Base-by-base conservation (phyloP, 2,888 invertebrate species). In the Eilema sororculum region DNA sequence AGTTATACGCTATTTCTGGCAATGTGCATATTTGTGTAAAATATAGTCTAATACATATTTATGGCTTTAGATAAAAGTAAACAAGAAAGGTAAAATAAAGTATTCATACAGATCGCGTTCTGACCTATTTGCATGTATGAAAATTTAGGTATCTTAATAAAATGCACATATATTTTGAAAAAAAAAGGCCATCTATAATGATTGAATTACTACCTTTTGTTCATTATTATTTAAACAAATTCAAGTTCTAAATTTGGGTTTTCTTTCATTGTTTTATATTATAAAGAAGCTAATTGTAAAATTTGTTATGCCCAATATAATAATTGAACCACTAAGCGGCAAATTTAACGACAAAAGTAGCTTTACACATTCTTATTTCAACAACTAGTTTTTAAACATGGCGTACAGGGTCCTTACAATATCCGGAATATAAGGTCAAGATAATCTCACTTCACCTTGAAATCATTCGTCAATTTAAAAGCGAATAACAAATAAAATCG, bases 221-320 rank as follows among this genome's bases (percentile, higher is more conserved):
- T 68, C 13, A 68, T 65, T 74, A 70, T 57, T 41, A 57, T 28
- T 30, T 10, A 78, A 73, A 72, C 62, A 67, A 61, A 74, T 78
- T 76, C 20, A 65, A 72, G 65, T 71, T 72, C 60, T 58, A 30
- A 73, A 73, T 75, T 72, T 66, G 71, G 62, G 59, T 58, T 33
- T n/a, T 58, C 59, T 69, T 68, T 61, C 58, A 24, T 66, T 22
- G n/a, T 66, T 37, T 37, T 24, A 16, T 24, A 61, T 37, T 24
- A 37, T 12, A 22, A 61, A n/a, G 37, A 6, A 37, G 30, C 22
- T n/a, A 61, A 61, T 37, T 37, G 22, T 37, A 13, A 10, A 13
- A 33, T 22, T 33, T 61, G 12, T 9, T 22, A 37, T 22, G n/a
- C 3, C 4, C 5, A 4, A 33, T n/a, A 10, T 33, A 12, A 28